Conservation (phyloP, 2,797 vertebrate species). For the Catostomus latipinnis region DNA sequence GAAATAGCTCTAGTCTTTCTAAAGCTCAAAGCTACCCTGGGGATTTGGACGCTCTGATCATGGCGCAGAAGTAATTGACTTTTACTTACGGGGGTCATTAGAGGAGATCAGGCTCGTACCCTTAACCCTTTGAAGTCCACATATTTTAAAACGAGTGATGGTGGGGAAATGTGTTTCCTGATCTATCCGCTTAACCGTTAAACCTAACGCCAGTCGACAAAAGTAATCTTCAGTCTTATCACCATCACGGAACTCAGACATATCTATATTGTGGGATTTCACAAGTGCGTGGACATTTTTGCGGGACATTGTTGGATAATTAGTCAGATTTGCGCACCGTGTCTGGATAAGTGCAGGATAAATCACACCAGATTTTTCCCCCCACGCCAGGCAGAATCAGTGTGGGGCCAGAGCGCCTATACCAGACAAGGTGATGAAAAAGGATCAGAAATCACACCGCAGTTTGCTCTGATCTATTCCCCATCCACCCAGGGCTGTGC, state of each 20-base stretch:
- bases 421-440: constrained; percentile 61
- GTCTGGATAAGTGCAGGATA: constrained; percentile 44
- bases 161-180: constrained; percentile 34
- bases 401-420: constrained; percentile 47
- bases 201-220: constrained; percentile 63
- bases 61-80: constrained; percentile 81
- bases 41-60: constrained; percentile 77
- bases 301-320: constrained; percentile 63
- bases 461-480: constrained; percentile 22
- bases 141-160: constrained; percentile 49
- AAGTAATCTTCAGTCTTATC: constrained; percentile 64
- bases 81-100: constrained; percentile 77
- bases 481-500: constrained; percentile 15
- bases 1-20: constrained; percentile 70
- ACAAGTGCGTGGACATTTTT: constrained; percentile 58
- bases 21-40: constrained; percentile 68
- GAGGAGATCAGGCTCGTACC: constrained; percentile 72
- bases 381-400: constrained; percentile 48
- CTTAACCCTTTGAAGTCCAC: constrained; percentile 75
- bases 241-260: constrained; percentile 35
- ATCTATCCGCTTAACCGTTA: constrained; percentile 42
- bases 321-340: constrained; percentile 64
- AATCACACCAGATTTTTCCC: constrained; percentile 39
- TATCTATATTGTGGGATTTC: constrained; percentile 44
- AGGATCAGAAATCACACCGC: constrained; percentile 45